Conservation (phyloP, 2,113 vertebrate genomes). For the Baryphthengus martii region DNA sequence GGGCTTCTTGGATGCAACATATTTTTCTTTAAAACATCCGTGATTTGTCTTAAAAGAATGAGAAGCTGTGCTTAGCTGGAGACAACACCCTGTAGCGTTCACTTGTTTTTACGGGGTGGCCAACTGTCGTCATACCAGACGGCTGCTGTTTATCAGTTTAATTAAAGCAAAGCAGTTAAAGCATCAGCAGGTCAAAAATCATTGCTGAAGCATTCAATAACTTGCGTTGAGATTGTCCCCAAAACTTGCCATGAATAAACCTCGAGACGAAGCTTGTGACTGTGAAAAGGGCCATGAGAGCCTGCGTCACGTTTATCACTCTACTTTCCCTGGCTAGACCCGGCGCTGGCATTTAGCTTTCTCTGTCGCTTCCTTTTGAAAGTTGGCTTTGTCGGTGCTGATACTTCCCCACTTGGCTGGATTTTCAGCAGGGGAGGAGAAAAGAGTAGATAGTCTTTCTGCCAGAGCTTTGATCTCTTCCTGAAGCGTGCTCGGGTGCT, state of each 20-base stretch:
- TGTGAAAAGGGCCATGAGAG: not conserved
- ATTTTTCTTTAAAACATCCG: not conserved
- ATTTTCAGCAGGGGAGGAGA: constrained; percentile 12
- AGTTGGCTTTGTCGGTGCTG: constrained; percentile 5
- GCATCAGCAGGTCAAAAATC: not conserved
- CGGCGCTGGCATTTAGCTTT: not conserved
- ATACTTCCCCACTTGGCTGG: constrained; percentile 17
- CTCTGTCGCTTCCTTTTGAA: not conserved
- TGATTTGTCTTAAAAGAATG: constrained; percentile 47
- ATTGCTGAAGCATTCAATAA: not conserved
- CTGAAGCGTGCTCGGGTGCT: not conserved
- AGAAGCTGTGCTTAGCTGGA: not conserved
- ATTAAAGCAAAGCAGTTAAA: not conserved
- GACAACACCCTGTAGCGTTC: constrained; percentile 30
- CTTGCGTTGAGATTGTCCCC: not conserved
- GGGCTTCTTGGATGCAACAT: not conserved
- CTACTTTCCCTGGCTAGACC: not conserved
- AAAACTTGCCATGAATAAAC: not conserved
- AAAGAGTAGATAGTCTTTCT: constrained; percentile 14
- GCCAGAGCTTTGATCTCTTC: constrained; percentile 32
- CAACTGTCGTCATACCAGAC: not conserved
- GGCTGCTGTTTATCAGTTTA: not conserved
- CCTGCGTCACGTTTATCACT: not conserved
- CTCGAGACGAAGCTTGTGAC: not conserved
- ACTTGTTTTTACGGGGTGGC: not conserved